Evolutionary conservation across 2,797 vertebrate genomes (phyloP).

Genomic region (Cyprinodon diabolis): DNA sequence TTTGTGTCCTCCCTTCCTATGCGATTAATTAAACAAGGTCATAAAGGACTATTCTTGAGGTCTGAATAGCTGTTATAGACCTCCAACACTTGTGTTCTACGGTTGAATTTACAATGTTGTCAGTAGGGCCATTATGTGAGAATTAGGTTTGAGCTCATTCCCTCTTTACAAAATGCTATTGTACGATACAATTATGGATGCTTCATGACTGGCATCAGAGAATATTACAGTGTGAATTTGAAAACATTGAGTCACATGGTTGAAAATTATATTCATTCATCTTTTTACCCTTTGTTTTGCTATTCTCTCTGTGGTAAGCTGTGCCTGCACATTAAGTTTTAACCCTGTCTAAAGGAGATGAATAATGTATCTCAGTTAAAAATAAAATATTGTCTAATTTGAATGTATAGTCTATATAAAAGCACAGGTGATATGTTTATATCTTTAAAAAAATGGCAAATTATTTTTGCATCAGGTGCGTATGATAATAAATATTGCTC

Average conservation of each 20-base stretch:
- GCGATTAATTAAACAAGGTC: constrained; percentile 81
- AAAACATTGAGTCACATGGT: constrained; percentile 55
- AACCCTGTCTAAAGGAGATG: background rate
- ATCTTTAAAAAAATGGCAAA: background rate
- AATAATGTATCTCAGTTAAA: background rate
- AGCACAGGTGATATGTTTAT: background rate
- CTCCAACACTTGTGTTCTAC: constrained; percentile 62
- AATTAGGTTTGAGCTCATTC: constrained; percentile 73
- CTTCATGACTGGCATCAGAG: constrained; percentile 71
- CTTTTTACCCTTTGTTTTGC: constrained; percentile 55
- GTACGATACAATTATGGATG: constrained; percentile 73
- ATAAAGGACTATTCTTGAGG: constrained; percentile 71
- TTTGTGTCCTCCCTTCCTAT: constrained; percentile 74
- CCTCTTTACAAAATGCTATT: constrained; percentile 76
- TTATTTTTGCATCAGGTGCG: background rate
- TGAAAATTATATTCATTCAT: constrained; percentile 50
- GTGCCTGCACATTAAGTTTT: constrained; percentile 32
- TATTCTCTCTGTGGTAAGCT: constrained; percentile 46
- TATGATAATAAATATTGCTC: background rate
- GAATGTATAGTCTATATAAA: background rate
- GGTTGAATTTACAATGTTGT: constrained; percentile 73
- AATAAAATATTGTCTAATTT: background rate
- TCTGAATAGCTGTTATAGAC: constrained; percentile 72
- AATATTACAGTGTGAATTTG: constrained; percentile 71
- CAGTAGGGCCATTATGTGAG: constrained; percentile 77